These are phyloP conservation scores for Sycophila texana DNA, from an alignment of 2,888 invertebrate genomes.

Conservation along the genomic window DNA sequence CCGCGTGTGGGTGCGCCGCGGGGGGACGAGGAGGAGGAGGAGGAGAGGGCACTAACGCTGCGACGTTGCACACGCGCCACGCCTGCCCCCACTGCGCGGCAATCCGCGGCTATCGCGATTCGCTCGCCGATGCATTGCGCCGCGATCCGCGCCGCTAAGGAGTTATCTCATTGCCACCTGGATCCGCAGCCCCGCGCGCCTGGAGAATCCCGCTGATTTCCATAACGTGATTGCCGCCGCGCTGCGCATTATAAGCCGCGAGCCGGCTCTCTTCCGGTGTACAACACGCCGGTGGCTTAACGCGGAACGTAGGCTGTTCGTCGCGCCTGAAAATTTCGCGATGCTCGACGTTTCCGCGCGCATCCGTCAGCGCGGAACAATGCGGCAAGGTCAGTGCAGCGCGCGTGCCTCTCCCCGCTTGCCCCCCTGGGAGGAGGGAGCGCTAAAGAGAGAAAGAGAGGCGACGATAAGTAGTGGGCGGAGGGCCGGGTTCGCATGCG, in stretches of 20 bases:
- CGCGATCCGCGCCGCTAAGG: not conserved
- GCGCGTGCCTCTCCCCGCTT: slow-evolving; percentile 5
- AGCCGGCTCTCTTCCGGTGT: not conserved
- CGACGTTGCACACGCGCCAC: slow-evolving; percentile 18
- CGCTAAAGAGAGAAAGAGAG: no score
- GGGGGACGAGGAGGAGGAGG: not conserved
- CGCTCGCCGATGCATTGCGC: not conserved
- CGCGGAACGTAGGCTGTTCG: not conserved
- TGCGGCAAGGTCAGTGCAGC: slow-evolving; percentile 38
- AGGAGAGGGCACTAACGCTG: not conserved
- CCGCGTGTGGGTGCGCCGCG: not conserved
- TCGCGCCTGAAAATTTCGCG: not conserved
- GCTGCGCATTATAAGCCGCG: not conserved
- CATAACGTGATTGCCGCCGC: no score
- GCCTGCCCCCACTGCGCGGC: slow-evolving; percentile 14
- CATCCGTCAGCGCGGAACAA: slow-evolving; percentile 34
- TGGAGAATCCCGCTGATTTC: no score
- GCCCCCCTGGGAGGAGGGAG: not conserved
- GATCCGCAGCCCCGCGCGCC: no score
- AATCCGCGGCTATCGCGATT: not conserved
- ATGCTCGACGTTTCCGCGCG: slow-evolving; percentile 3
- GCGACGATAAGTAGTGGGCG: no score
- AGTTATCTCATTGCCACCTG: not conserved
- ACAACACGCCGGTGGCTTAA: no score
- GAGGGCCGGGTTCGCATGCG: not conserved